These are phyloP conservation scores for Cyprinodon diabolis DNA, from an alignment of 2,797 vertebrate genomes.

Conservation along the genomic window DNA sequence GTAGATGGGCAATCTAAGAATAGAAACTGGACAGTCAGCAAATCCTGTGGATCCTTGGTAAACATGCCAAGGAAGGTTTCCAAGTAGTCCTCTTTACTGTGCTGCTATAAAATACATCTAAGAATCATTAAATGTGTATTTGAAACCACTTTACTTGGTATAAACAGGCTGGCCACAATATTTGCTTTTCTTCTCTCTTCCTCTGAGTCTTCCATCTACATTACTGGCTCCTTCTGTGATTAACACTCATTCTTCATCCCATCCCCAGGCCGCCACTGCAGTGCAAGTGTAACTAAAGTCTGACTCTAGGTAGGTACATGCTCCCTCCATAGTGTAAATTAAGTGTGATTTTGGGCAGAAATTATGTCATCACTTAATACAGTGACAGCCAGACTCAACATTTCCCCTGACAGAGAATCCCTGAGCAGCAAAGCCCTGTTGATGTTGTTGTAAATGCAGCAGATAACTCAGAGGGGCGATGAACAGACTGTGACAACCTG, in stretches of 20 bases:
- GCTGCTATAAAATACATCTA: conserved; percentile 10
- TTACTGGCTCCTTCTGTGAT: conserved; percentile 65
- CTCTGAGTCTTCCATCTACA: conserved; percentile 50
- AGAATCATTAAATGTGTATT: not conserved
- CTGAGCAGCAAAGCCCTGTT: conserved; percentile 46
- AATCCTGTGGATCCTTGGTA: conserved; percentile 17
- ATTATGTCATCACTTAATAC: conserved; percentile 58
- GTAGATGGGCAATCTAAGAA: conserved; percentile 37
- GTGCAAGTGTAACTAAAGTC: conserved; percentile 82
- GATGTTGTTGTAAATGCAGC: conserved; percentile 47
- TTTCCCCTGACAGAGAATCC: conserved; percentile 51
- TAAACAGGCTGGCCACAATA: conserved; percentile 61
- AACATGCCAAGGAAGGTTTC: not conserved
- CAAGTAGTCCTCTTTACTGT: conserved; percentile 6
- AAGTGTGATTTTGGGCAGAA: conserved; percentile 63
- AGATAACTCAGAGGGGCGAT: conserved; percentile 39
- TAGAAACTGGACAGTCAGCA: conserved; percentile 41
- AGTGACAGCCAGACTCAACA: conserved; percentile 44
- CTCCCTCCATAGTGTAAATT: conserved; percentile 61
- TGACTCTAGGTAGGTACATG: conserved; percentile 81
- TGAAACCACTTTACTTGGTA: conserved; percentile 27
- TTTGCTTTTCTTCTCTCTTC: conserved; percentile 62
- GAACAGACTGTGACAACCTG: conserved; percentile 56
- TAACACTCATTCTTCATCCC: conserved; percentile 83
- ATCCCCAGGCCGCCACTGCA: conserved; percentile 83